phyloP scores from a whole-genome alignment of 2,797 vertebrate species.

The Manis crassicaudata region DNA sequence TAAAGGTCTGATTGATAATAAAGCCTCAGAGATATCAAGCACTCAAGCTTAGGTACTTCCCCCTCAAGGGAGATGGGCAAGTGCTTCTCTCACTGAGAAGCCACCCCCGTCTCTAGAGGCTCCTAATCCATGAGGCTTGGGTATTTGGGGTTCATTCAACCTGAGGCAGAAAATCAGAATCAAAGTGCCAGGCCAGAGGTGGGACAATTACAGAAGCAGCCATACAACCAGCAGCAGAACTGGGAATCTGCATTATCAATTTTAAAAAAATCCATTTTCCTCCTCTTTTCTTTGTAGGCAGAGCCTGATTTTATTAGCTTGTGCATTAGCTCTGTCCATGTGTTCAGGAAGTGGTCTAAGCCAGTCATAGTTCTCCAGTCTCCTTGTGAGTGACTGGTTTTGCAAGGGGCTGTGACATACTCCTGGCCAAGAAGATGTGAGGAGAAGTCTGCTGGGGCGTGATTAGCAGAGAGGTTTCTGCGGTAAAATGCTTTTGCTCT shows the following conservation, averaged over 20 bases:
- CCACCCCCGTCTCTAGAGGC: not conserved
- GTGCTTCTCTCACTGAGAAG: not conserved
- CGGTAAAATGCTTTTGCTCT: not conserved
- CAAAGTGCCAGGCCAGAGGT: not conserved
- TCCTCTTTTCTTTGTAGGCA: not conserved
- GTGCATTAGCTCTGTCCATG: not conserved
- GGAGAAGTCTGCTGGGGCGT: not conserved
- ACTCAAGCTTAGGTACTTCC: not conserved
- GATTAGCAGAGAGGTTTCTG: not conserved
- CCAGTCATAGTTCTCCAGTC: not conserved
- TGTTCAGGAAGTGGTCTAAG: not conserved
- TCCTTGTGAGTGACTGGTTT: not conserved
- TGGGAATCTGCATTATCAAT: not conserved
- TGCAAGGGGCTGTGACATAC: not conserved
- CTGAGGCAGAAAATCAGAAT: not conserved
- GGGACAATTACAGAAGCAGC: not conserved
- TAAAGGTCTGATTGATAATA: not conserved
- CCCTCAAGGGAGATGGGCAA: not conserved
- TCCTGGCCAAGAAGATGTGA: not conserved
- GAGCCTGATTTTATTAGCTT: not conserved
- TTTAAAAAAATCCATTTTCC: conserved; percentile 4
- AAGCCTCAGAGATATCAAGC: not conserved
- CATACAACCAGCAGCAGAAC: accelerated
- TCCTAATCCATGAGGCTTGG: not conserved
- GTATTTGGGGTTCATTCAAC: not conserved